Base-by-base conservation (phyloP, 2,113 vertebrate genomes). In the Catharus bicknelli region DNA sequence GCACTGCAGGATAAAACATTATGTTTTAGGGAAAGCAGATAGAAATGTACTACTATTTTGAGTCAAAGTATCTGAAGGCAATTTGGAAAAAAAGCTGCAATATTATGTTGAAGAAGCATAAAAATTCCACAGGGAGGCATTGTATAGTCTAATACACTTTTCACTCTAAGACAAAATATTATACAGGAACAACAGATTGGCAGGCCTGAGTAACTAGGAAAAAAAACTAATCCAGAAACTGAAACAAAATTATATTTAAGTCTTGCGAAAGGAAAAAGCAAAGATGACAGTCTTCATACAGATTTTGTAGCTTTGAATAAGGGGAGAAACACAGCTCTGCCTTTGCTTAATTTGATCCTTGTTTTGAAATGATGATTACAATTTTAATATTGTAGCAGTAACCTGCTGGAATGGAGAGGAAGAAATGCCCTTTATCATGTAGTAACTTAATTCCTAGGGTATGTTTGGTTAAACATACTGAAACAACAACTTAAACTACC, bases 11-110 rank as follows among this genome's bases (percentile, higher is more conserved):
- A 64, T 86, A 43, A 92, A 83, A 77, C 86, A 20, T 20, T 43
- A 30, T n/a, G 7, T 53, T 50, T 25, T 30, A 32, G 22, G 51
- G 30, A 91, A 94, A 61, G 38, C 2, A 3, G 18, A 67, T n/a
- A 76, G 77, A 69, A 59, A 54, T 5, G 22, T 18, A 43, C 10
- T 7, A 61, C 14, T 77, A 20, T 77, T 91, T 73, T 58, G 47
- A 83, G 29, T 83, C 25, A 32, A 81, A 73, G 22, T 59, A 21
- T 43, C 18, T 73, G n/a, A 69, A 48, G 27, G 42, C 54, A 78
- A 86, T 92, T 90, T 58, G 50, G 66, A 81, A 89, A 94, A 86
- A 20, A 54, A 11, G 10, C 47, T 67, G 34, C 34, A 32, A 13
- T 57, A 10, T 72, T 75, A 59, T n/a, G 55, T 42, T 79, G 67